A percentile compares a stretch with the other conserved stretches of the same genome.
These are phyloP conservation scores for Calliopsis andreniformis DNA, from an alignment of 1,140 invertebrate species.

Conservation along the genomic window DNA sequence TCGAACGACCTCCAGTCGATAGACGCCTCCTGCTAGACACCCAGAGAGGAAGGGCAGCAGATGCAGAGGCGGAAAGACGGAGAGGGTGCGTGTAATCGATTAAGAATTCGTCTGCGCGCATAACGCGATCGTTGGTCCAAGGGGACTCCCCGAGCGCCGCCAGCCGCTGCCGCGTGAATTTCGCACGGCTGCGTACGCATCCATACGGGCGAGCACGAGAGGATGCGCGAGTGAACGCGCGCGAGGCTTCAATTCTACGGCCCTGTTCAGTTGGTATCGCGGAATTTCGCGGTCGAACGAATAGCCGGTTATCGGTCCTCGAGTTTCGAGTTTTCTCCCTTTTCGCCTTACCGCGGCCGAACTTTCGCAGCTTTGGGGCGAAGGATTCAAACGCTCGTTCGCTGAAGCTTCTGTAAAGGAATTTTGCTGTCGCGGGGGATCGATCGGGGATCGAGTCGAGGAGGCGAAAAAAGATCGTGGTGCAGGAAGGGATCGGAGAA, in stretches of 20 bases:
- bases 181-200: background rate
- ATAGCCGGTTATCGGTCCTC: conserved; percentile 72
- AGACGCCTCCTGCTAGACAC: too few species aligned
- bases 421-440: background rate
- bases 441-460: too few species aligned
- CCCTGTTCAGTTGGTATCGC: conserved; percentile 43
- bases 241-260: conserved; percentile 24
- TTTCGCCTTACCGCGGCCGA: background rate
- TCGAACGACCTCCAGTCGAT: background rate
- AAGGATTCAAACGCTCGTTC: background rate
- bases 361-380: too few species aligned
- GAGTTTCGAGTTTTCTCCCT: conserved; percentile 18
- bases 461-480: conserved; percentile 10
- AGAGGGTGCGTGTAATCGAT: background rate
- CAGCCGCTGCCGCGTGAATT: conserved; percentile 19
- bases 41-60: too few species aligned
- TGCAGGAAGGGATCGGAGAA: conserved; percentile 9
- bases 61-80: background rate
- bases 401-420: background rate
- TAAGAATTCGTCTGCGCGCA: background rate
- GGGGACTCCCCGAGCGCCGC: background rate
- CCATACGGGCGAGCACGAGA: background rate
- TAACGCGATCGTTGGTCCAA: background rate
- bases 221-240: conserved; percentile 1
- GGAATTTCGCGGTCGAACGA: conserved; percentile 70